Evolutionary conservation across 2,888 invertebrate species (phyloP).

Genomic region (Latrodectus hesperus): DNA sequence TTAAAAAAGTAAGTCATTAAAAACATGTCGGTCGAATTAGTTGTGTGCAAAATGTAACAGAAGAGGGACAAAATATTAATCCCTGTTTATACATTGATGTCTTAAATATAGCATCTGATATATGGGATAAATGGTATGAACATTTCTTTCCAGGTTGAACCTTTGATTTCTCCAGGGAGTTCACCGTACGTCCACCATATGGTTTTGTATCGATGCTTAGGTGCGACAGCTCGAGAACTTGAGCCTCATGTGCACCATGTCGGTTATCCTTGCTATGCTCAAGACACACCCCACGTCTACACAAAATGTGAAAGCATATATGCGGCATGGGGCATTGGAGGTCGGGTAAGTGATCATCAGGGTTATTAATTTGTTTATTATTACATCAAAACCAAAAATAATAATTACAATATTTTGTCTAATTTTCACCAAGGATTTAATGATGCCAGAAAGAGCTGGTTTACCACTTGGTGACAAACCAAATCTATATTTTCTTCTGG

Average conservation of each 20-base stretch:
- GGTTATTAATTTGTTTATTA: background rate
- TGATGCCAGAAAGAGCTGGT: conserved; percentile 79
- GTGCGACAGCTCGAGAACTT: conserved; percentile 77
- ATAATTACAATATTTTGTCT: background rate
- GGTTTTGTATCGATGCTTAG: conserved; percentile 87
- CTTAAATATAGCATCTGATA: background rate
- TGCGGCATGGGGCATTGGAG: conserved; percentile 89
- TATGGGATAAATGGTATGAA: background rate
- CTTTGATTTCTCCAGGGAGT: conserved; percentile 80
- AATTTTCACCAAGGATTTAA: conserved; percentile 70
- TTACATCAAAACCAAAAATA: background rate
- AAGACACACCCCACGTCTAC: conserved; percentile 86
- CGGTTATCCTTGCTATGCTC: conserved; percentile 80
- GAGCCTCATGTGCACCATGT: conserved; percentile 66
- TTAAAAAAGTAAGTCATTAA: no score
- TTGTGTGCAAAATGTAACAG: no score
- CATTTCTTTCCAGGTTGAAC: conserved; percentile 80
- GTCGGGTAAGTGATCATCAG: conserved; percentile 79
- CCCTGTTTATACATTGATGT: no score
- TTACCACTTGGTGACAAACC: conserved; percentile 85
- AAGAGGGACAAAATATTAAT: no score
- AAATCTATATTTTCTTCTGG: conserved; percentile 88
- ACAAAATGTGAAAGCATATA: conserved; percentile 86
- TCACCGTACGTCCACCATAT: conserved; percentile 87
- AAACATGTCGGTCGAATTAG: no score